Base-by-base conservation (phyloP, 1,140 invertebrate genomes). In the Drepana arcuata region DNA sequence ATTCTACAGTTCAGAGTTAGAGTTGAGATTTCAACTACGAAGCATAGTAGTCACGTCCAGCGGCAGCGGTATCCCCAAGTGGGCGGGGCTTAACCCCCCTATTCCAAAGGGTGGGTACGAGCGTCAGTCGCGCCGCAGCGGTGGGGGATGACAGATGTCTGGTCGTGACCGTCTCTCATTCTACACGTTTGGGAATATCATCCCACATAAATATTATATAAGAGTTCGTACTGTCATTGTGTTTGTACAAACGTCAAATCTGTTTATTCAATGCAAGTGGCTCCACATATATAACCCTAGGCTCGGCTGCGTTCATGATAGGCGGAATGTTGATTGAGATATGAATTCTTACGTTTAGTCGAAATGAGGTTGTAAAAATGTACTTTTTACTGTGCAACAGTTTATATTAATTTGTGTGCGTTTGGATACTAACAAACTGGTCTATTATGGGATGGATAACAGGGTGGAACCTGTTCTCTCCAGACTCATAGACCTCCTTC, bases 121-220 rank as follows among this genome's bases (percentile, higher is more conserved):
- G 37, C 42, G 63, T 55, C 70, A 74, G 69, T 78, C 51, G 44
- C 16, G 23, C 33, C 1, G 37, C 45, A 15, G 60, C 64, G 53
- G 75, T 70, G 72, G 75, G 75, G 70, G 70, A 57, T 68, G 75
- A 77, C 57, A 66, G 72, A 80, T 77, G 72, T 68, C 34, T 42
- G 45, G 65, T 48, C 44, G 58, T 39, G 30, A 47, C 40, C 59
- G 65, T 74, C 58, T 57, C 50, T 73, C 70, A 73, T 77, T 66
- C 39, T 48, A 72, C 68, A 74, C 59, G 68, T 69, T 72, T 63
- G 60, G 58, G 57, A 64, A 73, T 74, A 58, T 54, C 66, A 70
- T 66, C 53, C 56, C 34, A 53, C 62, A 77, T 77, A 74, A 74
- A 77, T 74, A 67, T 21, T 21, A 64, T 57, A 52, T 34, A 31